These are phyloP conservation scores for Amblyteles armatorius DNA, from an alignment of 2,888 invertebrate genomes.

Conservation along the genomic window DNA sequence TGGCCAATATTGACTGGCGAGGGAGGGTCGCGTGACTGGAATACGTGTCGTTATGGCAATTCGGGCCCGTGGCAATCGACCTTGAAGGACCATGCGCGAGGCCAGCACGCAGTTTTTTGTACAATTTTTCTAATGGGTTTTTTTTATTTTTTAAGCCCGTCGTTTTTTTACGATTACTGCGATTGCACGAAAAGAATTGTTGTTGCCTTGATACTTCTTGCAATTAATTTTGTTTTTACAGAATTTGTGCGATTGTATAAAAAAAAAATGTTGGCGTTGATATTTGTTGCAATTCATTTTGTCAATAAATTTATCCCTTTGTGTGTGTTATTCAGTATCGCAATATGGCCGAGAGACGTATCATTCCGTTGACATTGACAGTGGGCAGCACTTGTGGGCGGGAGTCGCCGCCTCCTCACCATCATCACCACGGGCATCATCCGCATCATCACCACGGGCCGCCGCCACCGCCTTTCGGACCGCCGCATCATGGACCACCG, in stretches of 20 bases:
- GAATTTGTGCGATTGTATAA: too few relatives aligned
- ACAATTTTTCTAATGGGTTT: too few relatives aligned
- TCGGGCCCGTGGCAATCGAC: not conserved
- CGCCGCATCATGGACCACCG: conserved; percentile 39
- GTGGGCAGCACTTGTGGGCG: conserved; percentile 21
- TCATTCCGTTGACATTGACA: not conserved
- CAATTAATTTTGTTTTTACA: not conserved
- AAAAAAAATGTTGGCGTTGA: not conserved
- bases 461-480: not conserved
- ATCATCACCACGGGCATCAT: conserved; percentile 36
- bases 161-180: too few relatives aligned
- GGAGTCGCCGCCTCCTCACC: conserved; percentile 3
- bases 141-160: not conserved
- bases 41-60: not conserved
- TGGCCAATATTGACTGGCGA: not conserved
- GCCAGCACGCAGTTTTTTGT: not conserved
- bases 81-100: not conserved
- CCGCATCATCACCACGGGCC: conserved; percentile 40
- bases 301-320: not conserved
- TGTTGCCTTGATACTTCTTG: not conserved
- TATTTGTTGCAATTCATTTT: not conserved
- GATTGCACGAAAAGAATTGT: too few relatives aligned
- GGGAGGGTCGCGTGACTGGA: not conserved
- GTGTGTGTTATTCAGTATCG: conserved; percentile 1
- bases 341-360: not conserved